Conservation (phyloP, 1,140 invertebrate genomes). For the Apis laboriosa region DNA sequence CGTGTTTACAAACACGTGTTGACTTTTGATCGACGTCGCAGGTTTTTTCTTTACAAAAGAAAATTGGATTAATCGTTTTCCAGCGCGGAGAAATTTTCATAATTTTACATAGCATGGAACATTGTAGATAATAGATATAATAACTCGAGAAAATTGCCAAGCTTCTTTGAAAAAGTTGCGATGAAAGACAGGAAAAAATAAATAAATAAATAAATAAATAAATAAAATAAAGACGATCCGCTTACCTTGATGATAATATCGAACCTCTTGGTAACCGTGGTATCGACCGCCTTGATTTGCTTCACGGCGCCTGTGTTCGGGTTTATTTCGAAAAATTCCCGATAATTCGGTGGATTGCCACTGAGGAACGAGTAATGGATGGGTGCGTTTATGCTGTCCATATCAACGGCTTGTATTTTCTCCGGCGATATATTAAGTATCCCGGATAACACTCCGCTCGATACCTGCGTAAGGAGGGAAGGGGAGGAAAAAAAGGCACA, state of each 20-base stretch:
- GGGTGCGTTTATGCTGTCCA: slow-evolving; percentile 91
- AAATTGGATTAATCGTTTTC: too few relatives aligned
- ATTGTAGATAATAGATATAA: too few relatives aligned
- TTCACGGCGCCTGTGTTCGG: slow-evolving; percentile 89
- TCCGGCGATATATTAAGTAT: slow-evolving; percentile 92
- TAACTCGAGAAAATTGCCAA: too few relatives aligned
- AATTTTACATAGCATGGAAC: too few relatives aligned
- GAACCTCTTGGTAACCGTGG: slow-evolving; percentile 87
- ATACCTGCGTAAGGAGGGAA: slow-evolving; percentile 82
- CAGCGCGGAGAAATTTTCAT: too few relatives aligned
- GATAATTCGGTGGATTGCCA: slow-evolving; percentile 88
- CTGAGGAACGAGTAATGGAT: slow-evolving; percentile 91
- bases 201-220: too few relatives aligned
- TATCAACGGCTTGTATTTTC: slow-evolving; percentile 93
- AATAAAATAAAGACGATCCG: too few relatives aligned
- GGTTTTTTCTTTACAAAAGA: too few relatives aligned
- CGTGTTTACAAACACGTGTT: not conserved
- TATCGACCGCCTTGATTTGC: slow-evolving; percentile 90
- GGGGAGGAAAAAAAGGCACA: not conserved
- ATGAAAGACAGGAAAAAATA: too few relatives aligned
- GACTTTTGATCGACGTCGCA: too few relatives aligned
- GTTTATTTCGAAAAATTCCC: slow-evolving; percentile 92
- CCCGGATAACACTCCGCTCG: slow-evolving; percentile 89
- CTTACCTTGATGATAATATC: slow-evolving; percentile 87
- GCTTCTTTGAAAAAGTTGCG: too few relatives aligned